Conservation (phyloP, 1,140 invertebrate genomes). For the Cyrtorhinus lividipennis region DNA sequence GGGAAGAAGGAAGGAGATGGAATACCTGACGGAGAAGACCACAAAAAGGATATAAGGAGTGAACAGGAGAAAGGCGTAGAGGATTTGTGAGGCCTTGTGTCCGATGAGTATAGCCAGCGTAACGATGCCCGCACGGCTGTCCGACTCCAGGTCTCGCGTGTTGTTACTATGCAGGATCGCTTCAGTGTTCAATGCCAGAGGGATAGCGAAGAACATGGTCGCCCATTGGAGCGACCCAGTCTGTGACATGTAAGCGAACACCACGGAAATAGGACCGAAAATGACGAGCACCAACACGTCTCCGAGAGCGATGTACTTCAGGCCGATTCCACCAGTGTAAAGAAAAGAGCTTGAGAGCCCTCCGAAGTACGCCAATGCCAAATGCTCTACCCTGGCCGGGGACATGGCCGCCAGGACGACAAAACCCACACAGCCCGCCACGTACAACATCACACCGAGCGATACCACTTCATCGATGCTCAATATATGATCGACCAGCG, state of each 20-base stretch:
- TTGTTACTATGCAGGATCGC: conserved; percentile 92
- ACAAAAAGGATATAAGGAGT: conserved; percentile 80
- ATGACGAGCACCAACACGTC: conserved; percentile 67
- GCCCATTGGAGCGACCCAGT: conserved; percentile 71
- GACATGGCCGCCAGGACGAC: conserved; percentile 62
- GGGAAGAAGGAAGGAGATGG: conserved; percentile 75
- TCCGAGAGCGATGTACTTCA: conserved; percentile 46
- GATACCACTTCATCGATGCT: conserved; percentile 68
- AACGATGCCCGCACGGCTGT: conserved; percentile 33
- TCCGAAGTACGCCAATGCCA: conserved; percentile 87
- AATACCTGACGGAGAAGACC: conserved; percentile 66
- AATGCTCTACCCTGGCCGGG: conserved; percentile 81
- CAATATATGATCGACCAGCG: conserved; percentile 78
- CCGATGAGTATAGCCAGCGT: conserved; percentile 89
- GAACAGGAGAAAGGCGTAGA: conserved; percentile 82
- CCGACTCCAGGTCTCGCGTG: conserved; percentile 56
- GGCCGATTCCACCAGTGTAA: conserved; percentile 47
- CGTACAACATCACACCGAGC: conserved; percentile 69
- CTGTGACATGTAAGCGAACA: conserved; percentile 86
- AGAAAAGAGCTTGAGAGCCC: conserved; percentile 90
- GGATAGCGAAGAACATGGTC: conserved; percentile 83
- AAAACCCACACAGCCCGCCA: conserved; percentile 77
- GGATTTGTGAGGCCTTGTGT: conserved; percentile 71
- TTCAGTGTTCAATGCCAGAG: conserved; percentile 84
- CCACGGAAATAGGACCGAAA: conserved; percentile 86